Percentiles rank a stretch among this genome's conserved stretches.
Evolutionary conservation across 1,140 invertebrate species (phyloP).

Genomic region (Apis laboriosa): DNA sequence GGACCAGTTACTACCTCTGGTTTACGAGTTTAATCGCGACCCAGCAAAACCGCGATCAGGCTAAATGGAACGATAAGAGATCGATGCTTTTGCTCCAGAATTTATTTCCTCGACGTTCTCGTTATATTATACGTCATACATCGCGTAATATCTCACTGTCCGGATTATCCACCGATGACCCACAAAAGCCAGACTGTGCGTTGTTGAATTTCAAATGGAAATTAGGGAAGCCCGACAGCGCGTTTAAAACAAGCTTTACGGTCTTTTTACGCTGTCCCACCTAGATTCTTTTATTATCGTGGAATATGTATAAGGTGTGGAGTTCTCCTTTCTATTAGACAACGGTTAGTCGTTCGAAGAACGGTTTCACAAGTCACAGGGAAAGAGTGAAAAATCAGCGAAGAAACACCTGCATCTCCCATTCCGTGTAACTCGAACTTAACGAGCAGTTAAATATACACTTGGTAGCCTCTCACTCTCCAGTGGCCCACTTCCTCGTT

Average conservation of each 20-base stretch:
- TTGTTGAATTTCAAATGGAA: background rate
- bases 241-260: background rate
- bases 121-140: background rate
- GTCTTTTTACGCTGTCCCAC: background rate
- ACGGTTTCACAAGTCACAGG: conserved; percentile 4
- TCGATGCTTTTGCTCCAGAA: background rate
- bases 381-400: conserved; percentile 31
- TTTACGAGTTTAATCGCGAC: conserved; percentile 3
- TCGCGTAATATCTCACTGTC: background rate
- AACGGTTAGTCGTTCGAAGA: background rate
- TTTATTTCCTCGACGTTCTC: conserved; percentile 4
- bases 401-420: conserved; percentile 48
- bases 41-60: background rate
- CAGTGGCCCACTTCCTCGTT: conserved; percentile 67
- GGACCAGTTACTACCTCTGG: background rate
- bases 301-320: background rate
- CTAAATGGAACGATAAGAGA: conserved; percentile 30
- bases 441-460: conserved; percentile 70
- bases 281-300: background rate
- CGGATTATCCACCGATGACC: background rate
- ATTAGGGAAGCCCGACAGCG: background rate
- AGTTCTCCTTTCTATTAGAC: background rate
- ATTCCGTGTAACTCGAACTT: conserved; percentile 50
- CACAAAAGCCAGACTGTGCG: background rate
- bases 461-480: conserved; percentile 61